These are phyloP conservation scores for Tringa solitaria DNA, from an alignment of 2,113 vertebrate species.

Conservation along the genomic window DNA sequence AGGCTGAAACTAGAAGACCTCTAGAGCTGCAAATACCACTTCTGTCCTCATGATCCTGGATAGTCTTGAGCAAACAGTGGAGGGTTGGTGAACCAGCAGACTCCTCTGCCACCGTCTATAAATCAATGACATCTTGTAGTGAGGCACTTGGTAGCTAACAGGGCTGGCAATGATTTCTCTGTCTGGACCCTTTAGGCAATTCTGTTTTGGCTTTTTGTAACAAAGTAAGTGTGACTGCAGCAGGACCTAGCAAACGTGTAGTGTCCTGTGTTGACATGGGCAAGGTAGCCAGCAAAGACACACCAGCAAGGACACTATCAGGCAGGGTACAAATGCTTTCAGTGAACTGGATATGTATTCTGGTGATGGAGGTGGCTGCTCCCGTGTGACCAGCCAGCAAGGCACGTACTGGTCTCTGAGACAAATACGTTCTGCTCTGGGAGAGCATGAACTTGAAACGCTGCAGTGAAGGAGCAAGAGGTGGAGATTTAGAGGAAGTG, in stretches of 20 bases:
- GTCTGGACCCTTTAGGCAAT: not conserved
- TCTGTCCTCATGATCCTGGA: not conserved
- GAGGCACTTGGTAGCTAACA: not conserved
- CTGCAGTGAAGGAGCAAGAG: accelerated
- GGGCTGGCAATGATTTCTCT: not conserved
- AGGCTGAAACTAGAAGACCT: not conserved
- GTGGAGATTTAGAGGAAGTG: not conserved
- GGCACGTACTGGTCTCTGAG: not conserved
- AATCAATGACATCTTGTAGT: accelerated
- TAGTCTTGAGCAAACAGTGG: not conserved
- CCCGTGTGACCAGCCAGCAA: not conserved
- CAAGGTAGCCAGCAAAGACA: not conserved
- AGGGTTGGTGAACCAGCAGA: not conserved
- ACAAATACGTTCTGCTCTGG: not conserved
- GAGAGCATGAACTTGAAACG: accelerated
- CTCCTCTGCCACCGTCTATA: not conserved
- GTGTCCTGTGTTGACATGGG: accelerated
- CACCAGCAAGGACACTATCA: not conserved
- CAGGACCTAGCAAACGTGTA: accelerated
- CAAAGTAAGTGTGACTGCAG: not conserved
- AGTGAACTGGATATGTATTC: not conserved
- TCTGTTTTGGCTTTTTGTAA: not conserved
- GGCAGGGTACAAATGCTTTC: not conserved
- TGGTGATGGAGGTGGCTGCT: not conserved
- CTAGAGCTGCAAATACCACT: not conserved